Percentiles rank a stretch among this genome's conserved stretches.
Evolutionary conservation across 2,113 vertebrate genomes (phyloP).

Genomic region (Elanoides forficatus): DNA sequence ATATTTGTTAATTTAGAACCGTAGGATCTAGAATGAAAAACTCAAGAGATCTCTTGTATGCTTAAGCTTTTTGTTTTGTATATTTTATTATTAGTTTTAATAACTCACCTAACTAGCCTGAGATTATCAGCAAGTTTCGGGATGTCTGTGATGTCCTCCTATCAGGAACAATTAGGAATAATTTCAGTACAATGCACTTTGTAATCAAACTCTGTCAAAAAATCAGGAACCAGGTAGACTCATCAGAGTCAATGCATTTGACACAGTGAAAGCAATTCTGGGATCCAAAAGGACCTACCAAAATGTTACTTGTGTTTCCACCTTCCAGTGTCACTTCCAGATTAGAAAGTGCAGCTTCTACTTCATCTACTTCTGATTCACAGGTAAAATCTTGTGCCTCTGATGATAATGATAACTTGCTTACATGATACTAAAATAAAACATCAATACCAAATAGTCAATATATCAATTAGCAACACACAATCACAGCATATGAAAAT

Average conservation of each 20-base stretch:
- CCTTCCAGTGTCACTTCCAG: constrained; percentile 92
- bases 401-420: constrained; percentile 84
- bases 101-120: constrained; percentile 89
- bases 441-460: not conserved
- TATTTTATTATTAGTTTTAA: not conserved
- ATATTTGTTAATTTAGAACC: not conserved
- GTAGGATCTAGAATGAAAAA: not conserved
- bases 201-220: not conserved
- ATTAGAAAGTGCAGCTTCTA: constrained; percentile 92
- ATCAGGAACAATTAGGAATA: constrained; percentile 62
- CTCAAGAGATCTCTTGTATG: not conserved
- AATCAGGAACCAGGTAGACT: not conserved
- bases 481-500: not conserved
- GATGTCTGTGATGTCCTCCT: constrained; percentile 99
- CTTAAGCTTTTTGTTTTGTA: not conserved
- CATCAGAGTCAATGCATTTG: not conserved
- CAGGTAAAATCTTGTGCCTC: constrained; percentile 76
- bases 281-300: constrained; percentile 76
- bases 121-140: constrained; percentile 91
- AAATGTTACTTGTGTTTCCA: constrained; percentile 77
- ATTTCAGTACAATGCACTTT: constrained; percentile 23
- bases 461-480: not conserved
- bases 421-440: constrained; percentile 87
- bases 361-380: constrained; percentile 90
- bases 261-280: not conserved